Percentiles rank a stretch among this genome's conserved stretches.
phyloP scores from a whole-genome alignment of 2,888 invertebrate genomes.

The Pandemis cinnamomeana region DNA sequence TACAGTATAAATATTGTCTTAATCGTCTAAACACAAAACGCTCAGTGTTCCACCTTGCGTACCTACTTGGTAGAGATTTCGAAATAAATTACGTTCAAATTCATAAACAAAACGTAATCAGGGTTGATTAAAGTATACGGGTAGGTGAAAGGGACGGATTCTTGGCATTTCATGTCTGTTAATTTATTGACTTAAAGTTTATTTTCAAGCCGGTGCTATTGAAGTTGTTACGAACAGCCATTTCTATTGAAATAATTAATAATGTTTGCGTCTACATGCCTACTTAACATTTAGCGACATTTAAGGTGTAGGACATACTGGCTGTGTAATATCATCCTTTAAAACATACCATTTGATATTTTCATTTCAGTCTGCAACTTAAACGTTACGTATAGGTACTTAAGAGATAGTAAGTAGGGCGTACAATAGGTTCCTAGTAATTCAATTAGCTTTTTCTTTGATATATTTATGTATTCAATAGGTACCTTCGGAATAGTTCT shows the following conservation, averaged over 20 bases:
- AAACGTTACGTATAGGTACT: neutral
- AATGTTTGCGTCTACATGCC: neutral
- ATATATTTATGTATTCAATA: too few relatives aligned
- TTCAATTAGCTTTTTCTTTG: too few relatives aligned
- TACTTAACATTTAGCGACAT: neutral
- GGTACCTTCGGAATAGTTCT: too few relatives aligned
- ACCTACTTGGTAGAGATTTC: neutral
- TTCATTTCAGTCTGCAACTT: neutral
- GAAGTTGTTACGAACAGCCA: neutral
- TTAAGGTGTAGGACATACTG: neutral
- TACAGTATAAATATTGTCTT: neutral
- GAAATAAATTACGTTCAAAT: neutral
- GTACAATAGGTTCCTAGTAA: too few relatives aligned
- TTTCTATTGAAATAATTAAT: slow-evolving; percentile 6
- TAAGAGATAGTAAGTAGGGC: neutral
- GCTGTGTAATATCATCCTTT: neutral
- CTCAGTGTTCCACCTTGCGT: neutral
- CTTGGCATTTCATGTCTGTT: neutral
- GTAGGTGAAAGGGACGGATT: slow-evolving; percentile 2
- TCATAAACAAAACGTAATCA: neutral
- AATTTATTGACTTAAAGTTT: slow-evolving; percentile 4
- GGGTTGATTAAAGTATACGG: slow-evolving; percentile 2
- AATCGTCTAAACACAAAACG: neutral
- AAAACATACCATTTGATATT: too few relatives aligned
- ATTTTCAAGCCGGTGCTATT: neutral